Evolutionary conservation across 92 coral and sea anemone species (phyloP).

Genomic region (Desmophyllum pertusum): DNA sequence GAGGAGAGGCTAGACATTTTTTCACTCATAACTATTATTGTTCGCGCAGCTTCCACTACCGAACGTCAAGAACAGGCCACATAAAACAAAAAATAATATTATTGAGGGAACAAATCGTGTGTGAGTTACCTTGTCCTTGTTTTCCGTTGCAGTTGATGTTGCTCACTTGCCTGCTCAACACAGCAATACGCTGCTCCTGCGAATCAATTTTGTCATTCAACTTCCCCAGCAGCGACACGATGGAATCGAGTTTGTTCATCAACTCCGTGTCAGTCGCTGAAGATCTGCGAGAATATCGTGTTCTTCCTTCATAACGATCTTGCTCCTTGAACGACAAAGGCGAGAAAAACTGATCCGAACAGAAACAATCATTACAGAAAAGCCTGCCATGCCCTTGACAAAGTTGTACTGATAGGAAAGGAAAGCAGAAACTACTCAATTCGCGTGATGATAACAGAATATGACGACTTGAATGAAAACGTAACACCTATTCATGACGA

Average conservation of each 20-base stretch:
- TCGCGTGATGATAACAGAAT: constrained; percentile 3
- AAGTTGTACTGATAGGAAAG: not conserved
- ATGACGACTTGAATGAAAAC: constrained; percentile 5
- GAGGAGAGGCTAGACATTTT: no score
- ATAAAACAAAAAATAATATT: no score
- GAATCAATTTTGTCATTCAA: constrained; percentile 22
- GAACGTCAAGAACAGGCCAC: no score
- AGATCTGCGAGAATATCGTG: constrained; percentile 4
- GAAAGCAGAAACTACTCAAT: not conserved
- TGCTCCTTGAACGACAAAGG: not conserved
- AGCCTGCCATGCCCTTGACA: constrained; percentile 9
- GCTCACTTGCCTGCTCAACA: constrained; percentile 21
- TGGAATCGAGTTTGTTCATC: constrained; percentile 16
- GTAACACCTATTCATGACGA: not conserved
- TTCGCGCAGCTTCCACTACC: no score
- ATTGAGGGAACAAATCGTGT: no score
- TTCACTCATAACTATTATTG: no score
- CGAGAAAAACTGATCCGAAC: not conserved
- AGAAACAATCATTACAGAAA: not conserved
- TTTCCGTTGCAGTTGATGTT: constrained; percentile 18
- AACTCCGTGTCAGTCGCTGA: constrained; percentile 5
- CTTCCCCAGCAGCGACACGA: constrained; percentile 9
- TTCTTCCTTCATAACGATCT: constrained; percentile 1
- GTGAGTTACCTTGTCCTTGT: constrained; percentile 2
- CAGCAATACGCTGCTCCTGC: constrained; percentile 25